Conservation (phyloP, 2,113 vertebrate species). For the Heterotis niloticus region DNA sequence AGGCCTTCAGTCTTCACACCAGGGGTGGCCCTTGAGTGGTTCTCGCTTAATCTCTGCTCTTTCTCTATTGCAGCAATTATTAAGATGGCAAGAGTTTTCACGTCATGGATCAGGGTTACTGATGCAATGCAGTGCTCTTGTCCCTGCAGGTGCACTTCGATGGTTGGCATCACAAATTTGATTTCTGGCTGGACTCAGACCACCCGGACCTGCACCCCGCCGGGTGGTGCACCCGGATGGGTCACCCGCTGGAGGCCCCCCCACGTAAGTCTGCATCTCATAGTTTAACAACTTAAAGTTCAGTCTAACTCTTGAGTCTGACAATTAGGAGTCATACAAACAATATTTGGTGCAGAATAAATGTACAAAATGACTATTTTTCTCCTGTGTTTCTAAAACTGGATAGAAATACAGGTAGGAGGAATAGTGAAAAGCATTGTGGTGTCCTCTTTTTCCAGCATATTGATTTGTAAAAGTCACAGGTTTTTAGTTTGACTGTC, state of each 20-base stretch:
- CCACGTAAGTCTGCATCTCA: conserved; percentile 39
- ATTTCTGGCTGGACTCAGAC: conserved; percentile 68
- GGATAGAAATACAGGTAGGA: not conserved
- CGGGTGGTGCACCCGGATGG: conserved; percentile 62
- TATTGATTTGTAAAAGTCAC: not conserved
- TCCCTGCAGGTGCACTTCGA: conserved; percentile 61
- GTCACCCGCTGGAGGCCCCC: conserved; percentile 62
- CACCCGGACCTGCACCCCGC: conserved; percentile 63
- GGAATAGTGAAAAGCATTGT: not conserved
- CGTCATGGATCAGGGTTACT: not conserved
- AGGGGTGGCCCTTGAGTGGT: not conserved
- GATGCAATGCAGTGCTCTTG: not conserved
- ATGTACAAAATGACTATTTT: too few relatives aligned
- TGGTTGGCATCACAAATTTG: conserved; percentile 66
- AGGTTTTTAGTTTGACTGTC: not conserved
- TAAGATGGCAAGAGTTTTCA: not conserved
- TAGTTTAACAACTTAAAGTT: too few relatives aligned
- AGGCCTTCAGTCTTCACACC: not conserved
- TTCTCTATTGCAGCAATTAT: not conserved
- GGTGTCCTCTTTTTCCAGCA: not conserved
- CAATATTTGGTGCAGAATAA: too few relatives aligned
- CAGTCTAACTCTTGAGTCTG: too few relatives aligned
- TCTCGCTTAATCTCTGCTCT: not conserved
- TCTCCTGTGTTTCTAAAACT: not conserved
- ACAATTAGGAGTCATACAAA: too few relatives aligned